Evolutionary conservation across 2,888 invertebrate genomes (phyloP).

Genomic region (Limnephilus marmoratus): DNA sequence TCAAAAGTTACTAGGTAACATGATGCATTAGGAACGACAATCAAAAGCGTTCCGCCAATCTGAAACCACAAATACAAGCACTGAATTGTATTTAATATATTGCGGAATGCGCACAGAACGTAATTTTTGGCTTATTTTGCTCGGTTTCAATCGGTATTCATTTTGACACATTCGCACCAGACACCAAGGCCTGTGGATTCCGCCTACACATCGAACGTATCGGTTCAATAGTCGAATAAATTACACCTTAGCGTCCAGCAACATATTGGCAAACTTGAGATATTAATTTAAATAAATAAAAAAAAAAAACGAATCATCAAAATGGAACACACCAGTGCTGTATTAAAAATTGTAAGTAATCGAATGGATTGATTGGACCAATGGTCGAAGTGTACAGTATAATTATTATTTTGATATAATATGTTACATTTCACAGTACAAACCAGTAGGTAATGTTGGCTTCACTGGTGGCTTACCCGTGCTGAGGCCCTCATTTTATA

Average conservation of each 20-base stretch:
- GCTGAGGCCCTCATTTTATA: too few species aligned
- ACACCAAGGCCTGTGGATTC: neutral
- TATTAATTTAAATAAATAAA: constrained; percentile 56
- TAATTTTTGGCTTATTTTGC: neutral
- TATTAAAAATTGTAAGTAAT: neutral
- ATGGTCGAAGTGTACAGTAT: too few species aligned
- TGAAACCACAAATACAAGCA: too few species aligned
- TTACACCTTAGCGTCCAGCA: constrained; percentile 44
- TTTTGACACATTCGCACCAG: constrained; percentile 4
- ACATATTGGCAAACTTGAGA: constrained; percentile 60
- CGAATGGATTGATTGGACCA: neutral
- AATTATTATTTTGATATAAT: too few species aligned
- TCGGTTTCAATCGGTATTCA: neutral
- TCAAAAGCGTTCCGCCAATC: too few species aligned
- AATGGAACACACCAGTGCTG: neutral
- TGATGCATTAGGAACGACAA: too few species aligned
- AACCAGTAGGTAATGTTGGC: too few species aligned
- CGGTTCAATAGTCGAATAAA: constrained; percentile 64
- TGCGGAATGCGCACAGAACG: neutral
- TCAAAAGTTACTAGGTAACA: too few species aligned
- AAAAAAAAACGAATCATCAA: neutral
- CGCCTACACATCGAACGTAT: constrained; percentile 59
- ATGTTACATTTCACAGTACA: too few species aligned
- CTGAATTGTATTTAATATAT: too few species aligned
- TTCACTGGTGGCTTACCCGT: too few species aligned